Conservation (phyloP, 2,888 invertebrate species). For the Bugula neritina region DNA sequence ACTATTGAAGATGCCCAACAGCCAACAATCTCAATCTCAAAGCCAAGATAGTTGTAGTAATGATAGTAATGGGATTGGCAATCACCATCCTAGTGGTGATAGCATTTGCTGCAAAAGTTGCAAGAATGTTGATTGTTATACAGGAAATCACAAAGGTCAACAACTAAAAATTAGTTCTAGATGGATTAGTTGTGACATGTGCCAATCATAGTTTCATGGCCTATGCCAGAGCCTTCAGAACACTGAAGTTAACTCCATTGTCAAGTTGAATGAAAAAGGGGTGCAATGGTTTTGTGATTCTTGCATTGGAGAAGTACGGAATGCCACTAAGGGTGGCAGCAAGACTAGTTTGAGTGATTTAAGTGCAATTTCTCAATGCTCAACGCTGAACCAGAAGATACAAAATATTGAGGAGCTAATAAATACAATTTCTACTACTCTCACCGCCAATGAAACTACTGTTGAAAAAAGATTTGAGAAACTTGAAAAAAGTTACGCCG, state of each 20-base stretch:
- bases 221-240: not conserved
- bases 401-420: not conserved
- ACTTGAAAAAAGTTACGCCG: not conserved
- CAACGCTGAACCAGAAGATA: not conserved
- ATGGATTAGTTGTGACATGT: not conserved
- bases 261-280: not conserved
- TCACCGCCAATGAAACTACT: not conserved
- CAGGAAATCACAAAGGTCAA: no score
- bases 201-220: not conserved
- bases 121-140: no score
- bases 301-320: not conserved
- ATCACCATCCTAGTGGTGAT: no score
- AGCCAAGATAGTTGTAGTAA: no score
- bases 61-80: no score
- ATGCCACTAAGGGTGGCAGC: not conserved
- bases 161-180: not conserved
- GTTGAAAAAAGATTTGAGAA: not conserved
- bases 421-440: not conserved
- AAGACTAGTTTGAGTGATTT: not conserved
- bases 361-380: not conserved
- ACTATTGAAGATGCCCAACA: no score
- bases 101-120: no score
- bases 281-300: not conserved
- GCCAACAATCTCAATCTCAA: no score
- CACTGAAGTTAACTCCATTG: not conserved